Evolutionary conservation across 2,797 vertebrate genomes (phyloP), one percentile per base, ranked within the genome.

Genomic region (Nannoperca obscura): DNA sequence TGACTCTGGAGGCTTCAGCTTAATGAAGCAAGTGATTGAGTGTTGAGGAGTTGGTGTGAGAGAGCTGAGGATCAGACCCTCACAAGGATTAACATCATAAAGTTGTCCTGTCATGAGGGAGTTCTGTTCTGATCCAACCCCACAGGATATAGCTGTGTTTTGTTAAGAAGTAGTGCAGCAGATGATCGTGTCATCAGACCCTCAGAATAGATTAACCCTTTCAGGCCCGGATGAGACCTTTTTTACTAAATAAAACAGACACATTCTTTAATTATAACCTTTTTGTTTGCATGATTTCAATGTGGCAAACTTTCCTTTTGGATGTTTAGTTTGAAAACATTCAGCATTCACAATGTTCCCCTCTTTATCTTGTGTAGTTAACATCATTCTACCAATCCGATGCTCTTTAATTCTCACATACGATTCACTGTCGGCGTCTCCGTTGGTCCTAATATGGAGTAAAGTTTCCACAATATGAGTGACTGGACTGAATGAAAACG

Each of bases 111-210:
- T 82, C 74, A 72, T 76, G 85, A 78, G 77, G 77, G 76, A 87
- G 81, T n/a, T n/a, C n/a, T n/a, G n/a, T 85, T 88, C 80, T 74
- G 83, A 89, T 89, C 11, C 59, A 86, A 67, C 90, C 87, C 86
- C 24, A 58, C 88, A 91, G 92, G 83, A 91, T 83, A 46, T 53
- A 30, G 66, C 63, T 81, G 82, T 82, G 82, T 88, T 86, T 89
- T 87, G 66, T 71, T 76, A 84, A 72, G 82, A 89, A 83, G 85
- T 54, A 27, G 57, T 73, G 59, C 5, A 90, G 78, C 89, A 90
- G 87, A 90, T 89, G 90, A 92, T 85, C 80, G 0, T 83, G 79
- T 86, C 86, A 79, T 85, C 85, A 89, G 82, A 87, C 79, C 74
- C 70, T 74, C 42, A 57, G 46, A 81, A 40, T 0, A 70, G 17